Base-by-base conservation (phyloP, 1,140 invertebrate genomes). In the Chionoecetes opilio region DNA sequence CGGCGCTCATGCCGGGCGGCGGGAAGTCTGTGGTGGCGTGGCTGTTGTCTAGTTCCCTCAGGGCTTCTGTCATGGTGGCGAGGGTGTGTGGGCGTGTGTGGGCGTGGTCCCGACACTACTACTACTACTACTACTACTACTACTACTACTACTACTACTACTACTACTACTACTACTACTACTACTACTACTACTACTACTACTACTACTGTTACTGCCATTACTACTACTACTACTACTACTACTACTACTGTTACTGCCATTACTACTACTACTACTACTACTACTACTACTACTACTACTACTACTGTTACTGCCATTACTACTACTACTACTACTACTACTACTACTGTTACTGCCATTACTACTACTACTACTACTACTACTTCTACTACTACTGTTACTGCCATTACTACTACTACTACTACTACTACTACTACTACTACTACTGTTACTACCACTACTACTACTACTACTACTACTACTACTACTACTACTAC, bases 171-270 rank as follows among this genome's bases (percentile, higher is more conserved):
- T 46, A 46, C 41, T 46, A 34, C 41, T 84, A 84, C n/a, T 84
- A 84, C n/a, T 84, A 84, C n/a, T 84, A 84, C n/a, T 84, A 84
- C n/a, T 84, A 84, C n/a, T 84, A 84, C n/a, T 17, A 87, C 5
- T 29, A 21, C 32, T 34, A 97, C 32, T 97, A 97, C 96, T 97
- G 98, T 84, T 98, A 98, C 97, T 96, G 98, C 46, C 98, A 98
- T 96, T 98, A 98, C 97, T 84, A 84, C n/a, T 84, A 84, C n/a
- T 84, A 84, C n/a, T 84, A 84, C n/a, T 84, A 84, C n/a, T 84
- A 84, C n/a, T 84, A 84, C n/a, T 34, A 88, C 29, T 37, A 88
- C 21, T 88, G 35, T 35, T 37, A 88, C 17, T 88, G 26, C 6
- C 41, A 89, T 3, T 90, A 41, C 29, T 90, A 46, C 29, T 37